A percentile compares a stretch with the other conserved stretches of the same genome.
Conservation (phyloP, 2,797 vertebrate species). For the Rousettus madagascariensis region DNA sequence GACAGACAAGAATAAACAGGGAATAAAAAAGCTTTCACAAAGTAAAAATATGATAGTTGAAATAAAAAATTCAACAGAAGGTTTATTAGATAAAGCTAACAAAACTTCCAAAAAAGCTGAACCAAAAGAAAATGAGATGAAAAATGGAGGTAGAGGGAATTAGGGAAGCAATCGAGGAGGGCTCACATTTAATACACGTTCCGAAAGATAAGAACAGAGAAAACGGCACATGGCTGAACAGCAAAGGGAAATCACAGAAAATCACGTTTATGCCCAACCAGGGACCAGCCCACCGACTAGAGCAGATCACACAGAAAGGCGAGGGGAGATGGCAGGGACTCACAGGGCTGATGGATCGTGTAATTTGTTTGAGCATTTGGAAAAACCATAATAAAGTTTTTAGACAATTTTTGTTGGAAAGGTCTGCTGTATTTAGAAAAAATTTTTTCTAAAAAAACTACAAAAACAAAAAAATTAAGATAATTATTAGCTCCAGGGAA, state of each 20-base stretch:
- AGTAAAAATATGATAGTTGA: neutral
- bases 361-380: neutral
- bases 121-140: slow-evolving; percentile 10
- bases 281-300: neutral
- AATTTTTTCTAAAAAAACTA: neutral
- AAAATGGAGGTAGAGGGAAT: neutral
- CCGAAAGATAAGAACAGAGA: neutral
- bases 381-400: neutral
- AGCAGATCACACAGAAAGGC: accelerated
- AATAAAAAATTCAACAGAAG: neutral
- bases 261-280: accelerated
- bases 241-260: neutral
- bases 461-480: neutral
- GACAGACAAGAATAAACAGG: neutral
- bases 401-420: neutral
- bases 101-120: neutral
- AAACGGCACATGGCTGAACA: neutral
- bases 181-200: neutral
- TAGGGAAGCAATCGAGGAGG: neutral
- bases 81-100: neutral
- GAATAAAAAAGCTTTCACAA: neutral
- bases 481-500: neutral
- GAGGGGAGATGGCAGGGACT: neutral
- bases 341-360: accelerated
- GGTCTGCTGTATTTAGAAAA: neutral